A percentile compares a stretch with the other conserved stretches of the same genome.
Evolutionary conservation across 2,797 vertebrate genomes (phyloP).

Genomic region (Steatocranus sp.): DNA sequence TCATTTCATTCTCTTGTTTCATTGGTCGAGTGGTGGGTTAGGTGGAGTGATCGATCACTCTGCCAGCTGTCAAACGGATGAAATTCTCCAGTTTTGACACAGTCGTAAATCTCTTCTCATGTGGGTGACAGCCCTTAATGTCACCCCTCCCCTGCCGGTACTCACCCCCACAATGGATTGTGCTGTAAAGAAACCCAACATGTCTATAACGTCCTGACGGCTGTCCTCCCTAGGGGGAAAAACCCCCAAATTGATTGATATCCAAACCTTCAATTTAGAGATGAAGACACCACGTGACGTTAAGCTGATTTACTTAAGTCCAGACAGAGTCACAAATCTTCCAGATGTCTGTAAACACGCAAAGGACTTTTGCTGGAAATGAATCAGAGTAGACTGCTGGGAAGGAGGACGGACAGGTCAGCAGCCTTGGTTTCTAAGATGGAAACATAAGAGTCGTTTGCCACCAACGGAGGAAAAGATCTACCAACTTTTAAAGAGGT

Average conservation of each 20-base stretch:
- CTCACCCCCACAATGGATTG: conserved; percentile 13
- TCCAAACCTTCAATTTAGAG: conserved; percentile 31
- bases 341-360: background rate
- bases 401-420: conserved; percentile 8
- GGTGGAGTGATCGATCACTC: conserved; percentile 49
- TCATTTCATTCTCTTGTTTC: conserved; percentile 7
- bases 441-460: background rate
- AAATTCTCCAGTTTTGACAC: conserved; percentile 49
- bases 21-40: conserved; percentile 28
- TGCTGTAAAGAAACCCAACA: background rate
- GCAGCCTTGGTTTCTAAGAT: background rate
- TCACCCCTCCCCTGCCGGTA: background rate
- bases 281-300: conserved; percentile 7
- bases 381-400: conserved; percentile 23
- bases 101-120: conserved; percentile 54
- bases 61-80: conserved; percentile 52
- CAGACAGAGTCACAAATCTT: conserved; percentile 24
- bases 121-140: conserved; percentile 37
- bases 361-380: conserved; percentile 35
- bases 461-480: background rate
- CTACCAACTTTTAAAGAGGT: background rate
- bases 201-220: conserved; percentile 3
- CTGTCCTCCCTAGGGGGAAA: conserved; percentile 12
- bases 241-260: conserved; percentile 40
- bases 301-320: conserved; percentile 38